Percentiles rank a stretch among this genome's conserved stretches.
phyloP scores from a whole-genome alignment of 2,113 vertebrate species.

The Apeltes quadracus region DNA sequence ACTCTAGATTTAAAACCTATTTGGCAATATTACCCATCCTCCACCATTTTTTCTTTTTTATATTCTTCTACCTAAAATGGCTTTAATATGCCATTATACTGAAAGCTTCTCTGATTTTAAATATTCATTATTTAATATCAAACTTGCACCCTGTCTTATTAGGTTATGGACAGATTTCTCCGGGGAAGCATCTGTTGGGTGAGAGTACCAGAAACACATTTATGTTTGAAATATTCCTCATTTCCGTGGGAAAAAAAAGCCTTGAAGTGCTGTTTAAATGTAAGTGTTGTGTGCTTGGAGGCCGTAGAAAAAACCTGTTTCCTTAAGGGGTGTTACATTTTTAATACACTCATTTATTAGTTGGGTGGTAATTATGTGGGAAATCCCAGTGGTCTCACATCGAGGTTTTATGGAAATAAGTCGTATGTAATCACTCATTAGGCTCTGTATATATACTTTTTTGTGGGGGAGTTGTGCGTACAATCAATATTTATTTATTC shows the following conservation, averaged over 20 bases:
- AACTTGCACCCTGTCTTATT: constrained; percentile 47
- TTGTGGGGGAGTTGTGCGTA: not conserved
- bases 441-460: not conserved
- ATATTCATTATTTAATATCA: constrained; percentile 64
- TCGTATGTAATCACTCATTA: constrained; percentile 31
- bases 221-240: constrained; percentile 41
- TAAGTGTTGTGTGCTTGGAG: not conserved
- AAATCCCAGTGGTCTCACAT: constrained; percentile 2
- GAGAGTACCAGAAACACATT: constrained; percentile 18
- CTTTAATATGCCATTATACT: not conserved
- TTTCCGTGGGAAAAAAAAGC: constrained; percentile 24
- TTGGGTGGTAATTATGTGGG: constrained; percentile 28
- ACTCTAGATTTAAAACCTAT: not conserved
- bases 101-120: constrained; percentile 40
- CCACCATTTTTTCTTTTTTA: not conserved
- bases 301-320: constrained; percentile 1
- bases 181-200: constrained; percentile 9
- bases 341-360: constrained; percentile 30
- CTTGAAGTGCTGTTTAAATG: constrained; percentile 13
- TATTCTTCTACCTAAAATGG: not conserved
- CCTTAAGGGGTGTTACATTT: constrained; percentile 3
- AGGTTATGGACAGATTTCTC: constrained; percentile 28
- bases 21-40: not conserved
- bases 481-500: constrained; percentile 30
- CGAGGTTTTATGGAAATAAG: constrained; percentile 28